Conservation (phyloP, 2,797 vertebrate genomes). For the Poeciliopsis paucimaculata region DNA sequence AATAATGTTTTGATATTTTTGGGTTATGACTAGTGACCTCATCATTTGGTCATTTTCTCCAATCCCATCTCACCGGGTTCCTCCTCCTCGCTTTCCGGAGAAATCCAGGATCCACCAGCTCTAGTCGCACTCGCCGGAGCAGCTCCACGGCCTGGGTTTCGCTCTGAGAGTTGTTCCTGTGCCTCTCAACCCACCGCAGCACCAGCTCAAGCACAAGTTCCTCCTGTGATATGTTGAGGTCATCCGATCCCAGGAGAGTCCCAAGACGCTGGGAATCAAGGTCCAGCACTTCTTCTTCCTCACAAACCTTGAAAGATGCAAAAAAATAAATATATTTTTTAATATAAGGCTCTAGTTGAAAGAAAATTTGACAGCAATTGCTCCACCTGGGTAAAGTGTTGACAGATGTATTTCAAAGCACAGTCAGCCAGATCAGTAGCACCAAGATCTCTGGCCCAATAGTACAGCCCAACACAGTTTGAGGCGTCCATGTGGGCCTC, state of each 20-base stretch:
- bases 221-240: slow-evolving; percentile 90
- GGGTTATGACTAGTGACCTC: neutral
- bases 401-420: slow-evolving; percentile 82
- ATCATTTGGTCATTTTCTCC: neutral
- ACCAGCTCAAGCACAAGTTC: slow-evolving; percentile 88
- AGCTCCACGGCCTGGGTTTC: slow-evolving; percentile 82
- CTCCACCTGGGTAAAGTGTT: slow-evolving; percentile 84
- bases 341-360: neutral
- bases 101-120: slow-evolving; percentile 86
- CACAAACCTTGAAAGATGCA: slow-evolving; percentile 75
- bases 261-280: slow-evolving; percentile 84
- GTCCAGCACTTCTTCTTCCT: slow-evolving; percentile 89
- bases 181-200: slow-evolving; percentile 86
- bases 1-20: slow-evolving; percentile 4
- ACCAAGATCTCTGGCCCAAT: slow-evolving; percentile 87
- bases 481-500: slow-evolving; percentile 88
- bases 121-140: slow-evolving; percentile 84
- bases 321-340: neutral
- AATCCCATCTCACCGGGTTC: slow-evolving; percentile 77
- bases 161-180: slow-evolving; percentile 56
- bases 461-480: slow-evolving; percentile 89
- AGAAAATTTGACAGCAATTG: neutral
- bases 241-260: slow-evolving; percentile 85
- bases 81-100: slow-evolving; percentile 85
- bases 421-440: slow-evolving; percentile 83